Evolutionary conservation across 1,140 invertebrate genomes (phyloP), one percentile per base, ranked within the genome.

Genomic region (Glomeris maerens): DNA sequence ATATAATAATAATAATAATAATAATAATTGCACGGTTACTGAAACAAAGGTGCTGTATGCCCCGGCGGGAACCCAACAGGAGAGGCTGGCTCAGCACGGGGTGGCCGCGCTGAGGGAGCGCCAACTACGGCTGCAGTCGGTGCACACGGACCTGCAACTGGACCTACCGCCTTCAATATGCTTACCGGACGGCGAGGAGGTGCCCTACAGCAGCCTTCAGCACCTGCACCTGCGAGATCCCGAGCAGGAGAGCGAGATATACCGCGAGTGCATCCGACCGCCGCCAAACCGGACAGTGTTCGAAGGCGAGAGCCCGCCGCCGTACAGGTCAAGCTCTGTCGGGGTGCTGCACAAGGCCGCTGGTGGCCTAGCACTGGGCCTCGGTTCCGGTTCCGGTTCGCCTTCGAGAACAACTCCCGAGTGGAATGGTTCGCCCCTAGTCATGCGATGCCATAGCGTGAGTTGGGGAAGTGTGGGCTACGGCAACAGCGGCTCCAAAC

Each of bases 281-380:
- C 79, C 80, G 25, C 80, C 80, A 20, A 83, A 83, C 58, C 73
- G 76, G 58, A 81, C 78, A 29, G 75, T 80, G 26, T 75, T 75
- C 59, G 77, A 80, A 56, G 74, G 76, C 52, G 76, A 79, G 57
- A 76, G 74, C 54, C 76, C 76, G 45, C 78, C 78, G 26, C 75
- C 77, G 7, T 79, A 78, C 58, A 67, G 76, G 53, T 77, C 75
- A 42, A 72, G 69, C 62, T 77, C 72, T 52, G 70, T 71, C 53
- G 68, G 62, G 4, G 61, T 66, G 28, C 56, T 71, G 52, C 64
- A 58, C 54, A 59, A 47, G 55, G 41, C 28, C 49, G 20, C 27
- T 47, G 41, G 26, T 20, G 39, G 46, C 29, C 26, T 41, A n/a
- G n/a, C n/a, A n/a, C n/a, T n/a, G n/a, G n/a, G n/a, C n/a, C n/a